Evolutionary conservation across 1,140 invertebrate species (phyloP).

Genomic region (Brachionus plicatilis): DNA sequence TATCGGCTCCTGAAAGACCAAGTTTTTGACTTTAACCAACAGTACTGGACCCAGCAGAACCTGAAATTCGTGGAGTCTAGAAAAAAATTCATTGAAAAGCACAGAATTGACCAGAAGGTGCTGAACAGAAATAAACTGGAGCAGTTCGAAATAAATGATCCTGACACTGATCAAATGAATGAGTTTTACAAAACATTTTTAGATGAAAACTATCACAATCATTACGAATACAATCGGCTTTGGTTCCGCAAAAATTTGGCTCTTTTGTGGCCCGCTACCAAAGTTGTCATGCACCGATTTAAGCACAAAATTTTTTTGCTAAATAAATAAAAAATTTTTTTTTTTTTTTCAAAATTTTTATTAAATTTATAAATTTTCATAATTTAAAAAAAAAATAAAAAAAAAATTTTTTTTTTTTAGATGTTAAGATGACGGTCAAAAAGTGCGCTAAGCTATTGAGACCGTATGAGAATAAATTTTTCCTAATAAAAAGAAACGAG

Average conservation of each 20-base stretch:
- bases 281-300: not conserved
- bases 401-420: not conserved
- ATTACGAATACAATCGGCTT: not conserved
- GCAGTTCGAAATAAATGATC: not conserved
- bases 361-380: not conserved
- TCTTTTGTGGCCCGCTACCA: not conserved
- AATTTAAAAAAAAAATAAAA: not conserved
- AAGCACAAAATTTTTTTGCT: not conserved
- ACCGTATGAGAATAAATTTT: not conserved
- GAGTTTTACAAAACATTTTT: slow-evolving; percentile 38
- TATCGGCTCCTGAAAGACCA: slow-evolving; percentile 4
- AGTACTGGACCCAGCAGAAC: slow-evolving; percentile 39
- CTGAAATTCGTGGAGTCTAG: slow-evolving; percentile 24
- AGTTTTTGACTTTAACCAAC: slow-evolving; percentile 27
- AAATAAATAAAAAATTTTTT: not conserved
- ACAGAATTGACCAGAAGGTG: not conserved
- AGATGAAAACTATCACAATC: slow-evolving; percentile 24
- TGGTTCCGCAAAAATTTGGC: not conserved
- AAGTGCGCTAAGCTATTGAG: not conserved
- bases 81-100: slow-evolving; percentile 6
- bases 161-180: slow-evolving; percentile 1
- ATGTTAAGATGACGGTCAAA: not conserved
- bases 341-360: not conserved
- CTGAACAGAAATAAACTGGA: not conserved
- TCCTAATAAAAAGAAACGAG: not conserved